Base-by-base conservation (phyloP, 2,113 vertebrate species). In the Ochotona princeps region DNA sequence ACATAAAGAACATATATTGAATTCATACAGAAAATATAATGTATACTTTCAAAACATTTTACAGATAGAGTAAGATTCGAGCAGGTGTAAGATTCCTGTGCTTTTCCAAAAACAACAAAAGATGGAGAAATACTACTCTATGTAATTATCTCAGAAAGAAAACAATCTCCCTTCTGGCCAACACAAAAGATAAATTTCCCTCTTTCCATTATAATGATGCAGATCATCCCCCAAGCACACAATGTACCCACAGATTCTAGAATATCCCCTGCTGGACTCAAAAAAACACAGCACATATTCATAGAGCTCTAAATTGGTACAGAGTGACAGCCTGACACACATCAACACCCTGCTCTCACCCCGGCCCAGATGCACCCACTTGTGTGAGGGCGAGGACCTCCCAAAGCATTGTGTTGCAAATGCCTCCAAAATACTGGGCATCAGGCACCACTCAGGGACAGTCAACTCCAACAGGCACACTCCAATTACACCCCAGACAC, bases 241-340 rank as follows among this genome's bases (percentile, higher is more conserved):
- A 4, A 23, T 49, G 89, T 70, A 18, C 63, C 21, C 49, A 79
- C 54, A 69, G 28, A 72, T 69, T 91, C 84, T 11, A 35, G 83
- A 67, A 92, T n/a, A 38, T 47, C 69, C 90, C 85, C 82, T 79
- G 49, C 69, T 26, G 30, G 90, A 73, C 70, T 83, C 72, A 72
- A 32, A 90, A 83, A 47, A 67, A 47, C 73, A 82, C 9, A 49
- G 67, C 49, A 15, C 38, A 44, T 60, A 74, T 73, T 92, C 88
- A 83, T 12, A 21, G 81, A 69, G 54, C 66, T 83, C 83, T 83
- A 72, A 87, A 32, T 2, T 26, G 63, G 84, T 66, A 7, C 44
- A 44, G 10, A 13, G 74, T 0, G 1, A 47, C 23, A 21, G 82
- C 51, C 72, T 9, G 79, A 60, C 6, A 9, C 60, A 25, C 85